Conservation (phyloP, 2,797 vertebrate species). For the Bryconaethiops microstoma region DNA sequence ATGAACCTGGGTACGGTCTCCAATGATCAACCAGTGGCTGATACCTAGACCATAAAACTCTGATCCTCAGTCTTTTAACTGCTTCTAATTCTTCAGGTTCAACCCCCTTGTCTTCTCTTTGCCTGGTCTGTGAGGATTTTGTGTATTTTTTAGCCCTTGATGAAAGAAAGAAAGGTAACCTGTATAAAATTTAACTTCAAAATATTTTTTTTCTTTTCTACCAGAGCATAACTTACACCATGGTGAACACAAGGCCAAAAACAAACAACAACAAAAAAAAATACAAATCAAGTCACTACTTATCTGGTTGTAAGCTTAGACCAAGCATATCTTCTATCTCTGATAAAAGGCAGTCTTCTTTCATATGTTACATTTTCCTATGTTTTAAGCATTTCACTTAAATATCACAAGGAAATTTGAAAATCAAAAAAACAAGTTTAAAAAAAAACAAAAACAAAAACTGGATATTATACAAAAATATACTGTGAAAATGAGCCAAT, state of each 20-base stretch:
- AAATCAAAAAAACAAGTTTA: conserved; percentile 50
- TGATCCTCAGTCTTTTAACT: neutral
- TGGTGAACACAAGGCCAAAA: conserved; percentile 51
- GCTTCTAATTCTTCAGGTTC: neutral
- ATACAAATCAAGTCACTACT: conserved; percentile 64
- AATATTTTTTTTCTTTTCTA: conserved; percentile 59
- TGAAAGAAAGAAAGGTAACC: conserved; percentile 76
- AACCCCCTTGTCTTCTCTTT: neutral
- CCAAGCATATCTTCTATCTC: conserved; percentile 69
- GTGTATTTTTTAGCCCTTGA: conserved; percentile 77
- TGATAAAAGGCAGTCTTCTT: conserved; percentile 71
- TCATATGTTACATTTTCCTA: conserved; percentile 76
- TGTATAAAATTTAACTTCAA: conserved; percentile 70
- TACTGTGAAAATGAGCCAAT: conserved; percentile 66
- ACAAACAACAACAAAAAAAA: conserved; percentile 3
- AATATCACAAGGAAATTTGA: conserved; percentile 66
- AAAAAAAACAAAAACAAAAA: conserved; percentile 22
- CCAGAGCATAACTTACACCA: conserved; percentile 76
- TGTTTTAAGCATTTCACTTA: conserved; percentile 74
- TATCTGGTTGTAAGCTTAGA: conserved; percentile 74
- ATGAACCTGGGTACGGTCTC: neutral
- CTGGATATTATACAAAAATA: conserved; percentile 59
- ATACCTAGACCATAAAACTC: neutral
- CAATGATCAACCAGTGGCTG: neutral
- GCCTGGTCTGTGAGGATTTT: conserved; percentile 9